Conservation (phyloP, 2,888 invertebrate species). For the Lasioglossum pauxillum region DNA sequence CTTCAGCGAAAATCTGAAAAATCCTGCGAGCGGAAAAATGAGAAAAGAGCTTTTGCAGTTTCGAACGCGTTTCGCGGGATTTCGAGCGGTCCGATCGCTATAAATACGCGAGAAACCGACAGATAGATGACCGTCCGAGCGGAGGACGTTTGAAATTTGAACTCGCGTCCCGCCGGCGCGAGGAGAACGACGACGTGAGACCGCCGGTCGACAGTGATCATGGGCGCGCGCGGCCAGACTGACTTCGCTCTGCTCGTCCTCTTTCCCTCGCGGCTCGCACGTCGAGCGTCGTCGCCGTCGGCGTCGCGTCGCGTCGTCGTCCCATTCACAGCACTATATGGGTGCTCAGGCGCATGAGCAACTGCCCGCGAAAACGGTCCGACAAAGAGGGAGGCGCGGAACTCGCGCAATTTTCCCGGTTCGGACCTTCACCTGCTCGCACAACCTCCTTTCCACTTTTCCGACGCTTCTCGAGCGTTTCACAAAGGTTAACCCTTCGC, state of each 20-base stretch:
- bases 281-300: conserved; percentile 55
- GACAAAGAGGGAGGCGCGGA: conserved; percentile 45
- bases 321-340: conserved; percentile 62
- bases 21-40: neutral
- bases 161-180: conserved; percentile 48
- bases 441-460: neutral
- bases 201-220: conserved; percentile 73
- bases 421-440: conserved; percentile 1
- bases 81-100: neutral
- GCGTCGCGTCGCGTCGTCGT: conserved; percentile 63
- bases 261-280: conserved; percentile 62
- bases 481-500: neutral
- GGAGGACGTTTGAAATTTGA: conserved; percentile 16
- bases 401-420: neutral
- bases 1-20: neutral
- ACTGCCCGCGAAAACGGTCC: conserved; percentile 36
- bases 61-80: neutral
- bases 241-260: conserved; percentile 71
- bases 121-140: neutral
- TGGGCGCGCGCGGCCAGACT: conserved; percentile 81
- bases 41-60: neutral
- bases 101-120: neutral
- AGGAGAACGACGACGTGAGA: conserved; percentile 50
- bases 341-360: conserved; percentile 70
- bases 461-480: neutral